Percentiles rank a stretch among this genome's conserved stretches.
Evolutionary conservation across 2,888 invertebrate species (phyloP).

Genomic region (Cremastobaeus sp.): DNA sequence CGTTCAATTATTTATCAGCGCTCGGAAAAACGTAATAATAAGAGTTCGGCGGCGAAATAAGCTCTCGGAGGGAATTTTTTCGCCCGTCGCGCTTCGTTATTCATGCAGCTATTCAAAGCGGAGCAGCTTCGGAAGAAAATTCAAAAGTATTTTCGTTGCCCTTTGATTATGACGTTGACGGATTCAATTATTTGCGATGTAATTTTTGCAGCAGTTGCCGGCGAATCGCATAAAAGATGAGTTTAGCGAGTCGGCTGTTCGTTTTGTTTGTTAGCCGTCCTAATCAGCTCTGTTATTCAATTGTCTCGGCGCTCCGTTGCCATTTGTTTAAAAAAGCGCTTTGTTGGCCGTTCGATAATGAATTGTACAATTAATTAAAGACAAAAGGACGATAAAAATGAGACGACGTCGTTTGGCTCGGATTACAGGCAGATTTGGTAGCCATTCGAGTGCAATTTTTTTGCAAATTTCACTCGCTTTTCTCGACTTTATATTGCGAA

Average conservation of each 20-base stretch:
- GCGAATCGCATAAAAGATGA: too few species aligned
- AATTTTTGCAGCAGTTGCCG: conserved; percentile 24
- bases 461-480: conserved; percentile 46
- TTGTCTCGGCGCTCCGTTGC: too few species aligned
- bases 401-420: conserved; percentile 7
- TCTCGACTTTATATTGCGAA: conserved; percentile 40
- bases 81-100: conserved; percentile 7
- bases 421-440: conserved; percentile 34
- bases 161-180: conserved; percentile 34
- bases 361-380: conserved; percentile 32
- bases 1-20: conserved; percentile 10
- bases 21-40: conserved; percentile 10
- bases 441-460: conserved; percentile 33
- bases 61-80: not conserved
- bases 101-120: conserved; percentile 11
- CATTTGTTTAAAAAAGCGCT: too few species aligned
- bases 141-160: not conserved
- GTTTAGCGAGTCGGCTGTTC: too few species aligned
- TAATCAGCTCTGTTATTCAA: too few species aligned
- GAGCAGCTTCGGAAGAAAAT: conserved; percentile 1
- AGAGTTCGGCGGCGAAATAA: conserved; percentile 4
- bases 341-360: not conserved
- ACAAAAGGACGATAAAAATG: conserved; percentile 21
- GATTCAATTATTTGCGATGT: conserved; percentile 29
- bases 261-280: conserved; percentile 4